phyloP scores from a whole-genome alignment of 2,113 vertebrate species.

The Isichthys henryi region DNA sequence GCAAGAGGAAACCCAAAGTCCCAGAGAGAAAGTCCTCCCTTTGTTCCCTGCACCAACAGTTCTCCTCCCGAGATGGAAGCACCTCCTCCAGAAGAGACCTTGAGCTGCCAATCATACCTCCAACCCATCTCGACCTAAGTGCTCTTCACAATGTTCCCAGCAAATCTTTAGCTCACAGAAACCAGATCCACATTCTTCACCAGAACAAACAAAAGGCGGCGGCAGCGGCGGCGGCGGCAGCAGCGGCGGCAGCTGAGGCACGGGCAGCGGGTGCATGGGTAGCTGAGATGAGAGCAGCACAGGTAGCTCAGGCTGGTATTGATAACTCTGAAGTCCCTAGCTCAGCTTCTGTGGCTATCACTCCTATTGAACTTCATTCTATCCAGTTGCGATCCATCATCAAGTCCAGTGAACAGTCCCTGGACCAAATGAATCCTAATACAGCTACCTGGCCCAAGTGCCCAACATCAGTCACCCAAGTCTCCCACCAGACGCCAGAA shows the following conservation, averaged over 20 bases:
- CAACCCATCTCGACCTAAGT: constrained; percentile 94
- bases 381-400: constrained; percentile 73
- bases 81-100: constrained; percentile 77
- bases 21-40: constrained; percentile 95
- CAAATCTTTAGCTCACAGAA: constrained; percentile 82
- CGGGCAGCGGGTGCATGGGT: constrained; percentile 19
- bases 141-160: constrained; percentile 86
- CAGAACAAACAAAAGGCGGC: constrained; percentile 75
- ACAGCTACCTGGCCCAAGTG: constrained; percentile 69
- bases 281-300: constrained; percentile 6
- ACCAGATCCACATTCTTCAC: constrained; percentile 79
- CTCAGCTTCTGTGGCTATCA: constrained; percentile 67
- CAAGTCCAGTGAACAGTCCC: constrained; percentile 63
- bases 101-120: constrained; percentile 87
- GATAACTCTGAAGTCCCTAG: constrained; percentile 58
- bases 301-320: constrained; percentile 37
- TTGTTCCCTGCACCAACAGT: constrained; percentile 77
- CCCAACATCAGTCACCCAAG: constrained; percentile 52
- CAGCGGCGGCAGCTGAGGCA: constrained; percentile 27
- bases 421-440: constrained; percentile 51
- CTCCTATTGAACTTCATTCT: constrained; percentile 74
- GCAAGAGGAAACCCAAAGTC: constrained; percentile 97
- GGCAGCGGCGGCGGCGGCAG: constrained; percentile 52
- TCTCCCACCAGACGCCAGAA: constrained; percentile 61
- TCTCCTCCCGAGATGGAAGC: constrained; percentile 61